phyloP scores from a whole-genome alignment of 1,140 invertebrate species.

The Patella vulgata region DNA sequence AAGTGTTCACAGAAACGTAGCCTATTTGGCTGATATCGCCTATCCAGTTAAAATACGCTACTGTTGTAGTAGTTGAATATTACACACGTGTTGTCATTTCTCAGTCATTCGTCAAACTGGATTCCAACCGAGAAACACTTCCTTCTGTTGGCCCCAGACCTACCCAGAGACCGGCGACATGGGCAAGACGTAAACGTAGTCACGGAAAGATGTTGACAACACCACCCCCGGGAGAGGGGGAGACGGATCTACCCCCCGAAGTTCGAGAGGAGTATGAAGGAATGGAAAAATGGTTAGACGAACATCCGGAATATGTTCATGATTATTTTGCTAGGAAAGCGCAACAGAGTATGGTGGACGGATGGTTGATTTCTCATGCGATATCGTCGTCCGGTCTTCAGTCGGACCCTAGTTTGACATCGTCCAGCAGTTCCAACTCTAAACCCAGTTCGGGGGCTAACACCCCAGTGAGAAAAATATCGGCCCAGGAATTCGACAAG shows the following conservation, averaged over 20 bases:
- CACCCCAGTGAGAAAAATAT: conserved; percentile 92
- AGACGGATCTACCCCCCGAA: conserved; percentile 14
- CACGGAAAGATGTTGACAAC: conserved; percentile 18
- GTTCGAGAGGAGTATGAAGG: conserved; percentile 49
- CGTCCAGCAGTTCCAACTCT: conserved; percentile 55
- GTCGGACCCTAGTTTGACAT: conserved; percentile 65
- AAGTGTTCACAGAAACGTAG: too few relatives aligned
- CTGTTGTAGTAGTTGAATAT: too few relatives aligned
- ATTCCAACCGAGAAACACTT: conserved; percentile 42
- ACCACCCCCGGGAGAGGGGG: conserved; percentile 23
- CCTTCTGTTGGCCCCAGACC: neutral
- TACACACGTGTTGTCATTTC: too few relatives aligned
- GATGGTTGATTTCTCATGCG: conserved; percentile 78
- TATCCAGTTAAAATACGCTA: too few relatives aligned
- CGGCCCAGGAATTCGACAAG: conserved; percentile 93
- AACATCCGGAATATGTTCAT: conserved; percentile 93
- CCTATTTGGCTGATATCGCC: too few relatives aligned
- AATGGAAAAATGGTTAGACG: conserved; percentile 84
- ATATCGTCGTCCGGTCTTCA: conserved; percentile 78
- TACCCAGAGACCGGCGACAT: neutral
- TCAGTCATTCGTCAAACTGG: conserved; percentile 33
- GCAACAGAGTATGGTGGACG: conserved; percentile 88
- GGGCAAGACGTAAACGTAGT: neutral
- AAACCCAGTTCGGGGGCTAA: conserved; percentile 62
- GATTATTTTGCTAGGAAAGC: conserved; percentile 96